A percentile compares a stretch with the other conserved stretches of the same genome.
Conservation (phyloP, 2,113 vertebrate genomes). For the Suncus etruscus region DNA sequence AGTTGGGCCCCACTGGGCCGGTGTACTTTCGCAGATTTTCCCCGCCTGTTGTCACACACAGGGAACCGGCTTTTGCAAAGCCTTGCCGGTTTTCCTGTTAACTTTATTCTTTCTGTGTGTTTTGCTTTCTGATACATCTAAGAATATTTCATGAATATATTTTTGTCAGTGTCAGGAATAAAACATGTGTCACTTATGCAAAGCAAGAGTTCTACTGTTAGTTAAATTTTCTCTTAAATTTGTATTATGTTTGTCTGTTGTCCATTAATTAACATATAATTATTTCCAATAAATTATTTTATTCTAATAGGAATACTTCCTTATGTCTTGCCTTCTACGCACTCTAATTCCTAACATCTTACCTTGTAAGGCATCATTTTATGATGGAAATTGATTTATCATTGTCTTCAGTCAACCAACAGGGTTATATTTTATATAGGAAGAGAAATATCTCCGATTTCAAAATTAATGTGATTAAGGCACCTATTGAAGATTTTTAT, state of each 20-base stretch:
- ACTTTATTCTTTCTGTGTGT: too few species aligned
- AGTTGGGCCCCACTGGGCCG: too few species aligned
- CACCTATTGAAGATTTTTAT: neutral
- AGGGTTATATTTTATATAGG: neutral
- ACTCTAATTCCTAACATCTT: neutral
- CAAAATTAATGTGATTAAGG: conserved; percentile 11
- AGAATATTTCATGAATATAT: too few species aligned
- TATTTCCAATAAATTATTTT: conserved; percentile 4
- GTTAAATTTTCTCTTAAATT: neutral
- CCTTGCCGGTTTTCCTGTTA: too few species aligned
- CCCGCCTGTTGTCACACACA: too few species aligned
- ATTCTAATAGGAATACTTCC: neutral
- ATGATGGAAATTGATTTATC: conserved; percentile 8
- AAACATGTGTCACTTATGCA: too few species aligned
- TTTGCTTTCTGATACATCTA: too few species aligned
- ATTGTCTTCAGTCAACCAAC: neutral
- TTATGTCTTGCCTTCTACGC: neutral
- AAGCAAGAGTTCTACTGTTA: too few species aligned
- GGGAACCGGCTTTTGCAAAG: too few species aligned
- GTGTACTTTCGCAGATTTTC: too few species aligned
- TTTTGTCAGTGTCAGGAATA: too few species aligned
- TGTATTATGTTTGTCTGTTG: neutral
- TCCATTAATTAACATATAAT: neutral
- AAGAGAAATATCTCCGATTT: conserved; percentile 36
- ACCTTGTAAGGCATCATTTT: neutral